These are phyloP conservation scores for Mormoops blainvillei DNA, from an alignment of 2,113 vertebrate genomes.

Conservation along the genomic window DNA sequence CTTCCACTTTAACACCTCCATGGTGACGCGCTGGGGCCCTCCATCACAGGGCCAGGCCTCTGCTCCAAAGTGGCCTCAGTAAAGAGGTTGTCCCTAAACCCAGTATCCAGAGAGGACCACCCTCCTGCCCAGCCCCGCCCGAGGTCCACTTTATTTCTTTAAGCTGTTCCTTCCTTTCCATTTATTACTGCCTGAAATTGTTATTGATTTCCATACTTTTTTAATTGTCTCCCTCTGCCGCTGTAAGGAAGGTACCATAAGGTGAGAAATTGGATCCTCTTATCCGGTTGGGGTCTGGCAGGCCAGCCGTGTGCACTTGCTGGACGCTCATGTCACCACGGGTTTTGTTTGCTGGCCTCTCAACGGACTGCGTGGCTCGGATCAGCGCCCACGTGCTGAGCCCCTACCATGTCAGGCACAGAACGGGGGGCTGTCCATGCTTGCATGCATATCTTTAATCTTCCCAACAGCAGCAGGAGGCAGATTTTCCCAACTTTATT, in stretches of 20 bases:
- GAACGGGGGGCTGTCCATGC: background rate
- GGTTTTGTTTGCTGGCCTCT: no score
- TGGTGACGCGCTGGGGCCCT: background rate
- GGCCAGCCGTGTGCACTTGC: accelerated
- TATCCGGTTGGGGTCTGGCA: background rate
- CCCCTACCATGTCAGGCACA: accelerated
- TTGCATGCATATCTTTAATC: background rate
- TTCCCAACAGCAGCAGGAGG: background rate
- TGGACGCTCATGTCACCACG: accelerated
- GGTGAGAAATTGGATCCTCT: background rate
- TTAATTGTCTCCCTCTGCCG: background rate
- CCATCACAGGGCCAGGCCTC: background rate
- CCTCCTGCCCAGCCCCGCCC: accelerated
- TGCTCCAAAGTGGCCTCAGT: background rate
- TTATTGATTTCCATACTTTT: no score
- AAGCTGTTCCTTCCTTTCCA: background rate
- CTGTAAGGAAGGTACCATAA: background rate
- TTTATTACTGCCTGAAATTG: background rate
- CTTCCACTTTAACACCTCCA: background rate
- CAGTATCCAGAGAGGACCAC: background rate
- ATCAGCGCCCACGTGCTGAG: accelerated
- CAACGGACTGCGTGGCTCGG: background rate
- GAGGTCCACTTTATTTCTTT: accelerated
- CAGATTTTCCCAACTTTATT: no score
- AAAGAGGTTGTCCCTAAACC: background rate